These are phyloP conservation scores for Xenopus petersii DNA, from an alignment of 2,797 vertebrate species.

Conservation along the genomic window DNA sequence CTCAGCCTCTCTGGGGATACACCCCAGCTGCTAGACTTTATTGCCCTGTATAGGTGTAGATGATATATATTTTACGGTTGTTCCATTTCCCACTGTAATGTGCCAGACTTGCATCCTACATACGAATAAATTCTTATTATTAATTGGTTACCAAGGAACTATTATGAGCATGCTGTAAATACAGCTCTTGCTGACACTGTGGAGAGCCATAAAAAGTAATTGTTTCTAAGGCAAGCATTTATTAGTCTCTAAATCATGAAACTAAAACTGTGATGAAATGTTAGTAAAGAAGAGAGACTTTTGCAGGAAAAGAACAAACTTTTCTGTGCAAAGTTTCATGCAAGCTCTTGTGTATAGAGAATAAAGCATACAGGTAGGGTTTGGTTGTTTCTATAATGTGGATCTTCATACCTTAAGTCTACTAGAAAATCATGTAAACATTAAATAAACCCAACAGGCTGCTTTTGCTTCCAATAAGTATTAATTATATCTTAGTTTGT, in stretches of 20 bases:
- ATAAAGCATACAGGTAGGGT: too few species aligned
- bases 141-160: conserved; percentile 45
- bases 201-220: conserved; percentile 44
- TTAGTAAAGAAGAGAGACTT: not conserved
- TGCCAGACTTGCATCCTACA: conserved; percentile 11
- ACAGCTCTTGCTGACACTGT: conserved; percentile 40
- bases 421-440: too few species aligned
- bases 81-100: conserved; percentile 16
- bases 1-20: not conserved
- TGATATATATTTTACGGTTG: conserved; percentile 14
- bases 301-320: not conserved
- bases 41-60: conserved; percentile 5
- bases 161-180: conserved; percentile 43
- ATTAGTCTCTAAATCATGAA: conserved; percentile 37
- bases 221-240: conserved; percentile 45
- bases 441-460: too few species aligned
- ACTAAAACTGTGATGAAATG: conserved; percentile 21
- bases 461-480: too few species aligned
- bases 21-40: not conserved
- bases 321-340: too few species aligned
- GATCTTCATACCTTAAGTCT: too few species aligned
- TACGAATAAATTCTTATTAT: conserved; percentile 42
- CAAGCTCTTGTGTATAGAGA: too few species aligned
- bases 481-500: too few species aligned
- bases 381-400: too few species aligned